Evolutionary conservation across 2,888 invertebrate genomes (phyloP).

Genomic region (Psococerastis gibbosa): DNA sequence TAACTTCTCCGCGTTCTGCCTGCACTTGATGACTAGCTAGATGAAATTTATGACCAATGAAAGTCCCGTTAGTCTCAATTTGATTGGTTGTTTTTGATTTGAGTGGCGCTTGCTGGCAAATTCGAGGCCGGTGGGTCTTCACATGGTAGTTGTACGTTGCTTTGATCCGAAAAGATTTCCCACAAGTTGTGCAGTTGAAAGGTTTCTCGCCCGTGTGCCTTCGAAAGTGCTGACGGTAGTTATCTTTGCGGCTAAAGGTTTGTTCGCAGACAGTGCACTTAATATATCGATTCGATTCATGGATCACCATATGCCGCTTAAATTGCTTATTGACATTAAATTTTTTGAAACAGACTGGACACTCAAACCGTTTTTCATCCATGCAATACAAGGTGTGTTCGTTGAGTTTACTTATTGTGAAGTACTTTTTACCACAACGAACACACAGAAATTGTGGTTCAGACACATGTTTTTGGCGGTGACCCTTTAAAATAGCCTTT

Average conservation of each 20-base stretch:
- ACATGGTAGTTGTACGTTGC: conserved; percentile 6
- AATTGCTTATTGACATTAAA: conserved; percentile 8
- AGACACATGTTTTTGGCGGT: conserved; percentile 4
- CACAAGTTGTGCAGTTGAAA: background rate
- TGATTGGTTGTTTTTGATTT: no score
- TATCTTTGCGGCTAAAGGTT: conserved; percentile 5
- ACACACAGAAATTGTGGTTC: conserved; percentile 7
- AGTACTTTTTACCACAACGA: conserved; percentile 6
- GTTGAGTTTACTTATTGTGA: conserved; percentile 5
- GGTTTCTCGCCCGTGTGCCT: conserved; percentile 7
- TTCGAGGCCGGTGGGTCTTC: conserved; percentile 3
- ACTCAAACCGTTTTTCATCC: conserved; percentile 7
- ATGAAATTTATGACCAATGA: no score
- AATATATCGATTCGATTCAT: conserved; percentile 3
- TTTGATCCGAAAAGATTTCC: conserved; percentile 8
- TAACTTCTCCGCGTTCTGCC: no score
- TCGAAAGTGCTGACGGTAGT: conserved; percentile 5
- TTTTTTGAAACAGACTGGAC: conserved; percentile 8
- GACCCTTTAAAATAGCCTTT: conserved; percentile 4
- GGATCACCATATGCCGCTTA: conserved; percentile 6
- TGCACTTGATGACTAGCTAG: no score
- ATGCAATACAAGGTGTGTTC: conserved; percentile 7
- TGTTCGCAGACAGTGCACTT: conserved; percentile 8
- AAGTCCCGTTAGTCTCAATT: no score
- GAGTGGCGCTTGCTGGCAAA: no score